These are phyloP conservation scores for Brachystomella parvula DNA, from an alignment of 1,140 invertebrate genomes.

Conservation along the genomic window DNA sequence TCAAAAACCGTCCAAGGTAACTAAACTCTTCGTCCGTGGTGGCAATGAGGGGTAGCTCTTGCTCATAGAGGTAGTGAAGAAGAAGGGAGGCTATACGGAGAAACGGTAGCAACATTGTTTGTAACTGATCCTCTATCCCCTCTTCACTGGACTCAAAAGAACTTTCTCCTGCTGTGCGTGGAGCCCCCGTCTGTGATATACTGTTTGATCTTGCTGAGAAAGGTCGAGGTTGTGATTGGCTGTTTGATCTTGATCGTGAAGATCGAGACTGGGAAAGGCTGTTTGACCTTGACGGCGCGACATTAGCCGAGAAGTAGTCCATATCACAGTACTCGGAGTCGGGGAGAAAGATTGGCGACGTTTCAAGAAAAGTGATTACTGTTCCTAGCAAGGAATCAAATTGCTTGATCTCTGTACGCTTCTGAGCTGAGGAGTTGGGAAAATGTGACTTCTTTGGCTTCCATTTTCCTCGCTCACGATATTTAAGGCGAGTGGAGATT, in stretches of 20 bases:
- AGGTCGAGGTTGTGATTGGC: no score
- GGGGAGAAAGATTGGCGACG: conserved; percentile 42
- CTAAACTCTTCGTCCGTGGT: conserved; percentile 27
- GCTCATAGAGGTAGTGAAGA: conserved; percentile 74
- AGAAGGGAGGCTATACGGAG: conserved; percentile 72
- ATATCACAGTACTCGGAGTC: conserved; percentile 32
- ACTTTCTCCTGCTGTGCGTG: no score
- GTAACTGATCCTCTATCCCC: conserved; percentile 53
- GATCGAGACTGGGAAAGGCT: no score
- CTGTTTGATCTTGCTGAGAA: conserved; percentile 6
- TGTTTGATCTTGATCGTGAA: no score
- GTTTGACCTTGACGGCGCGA: no score
- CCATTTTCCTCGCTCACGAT: conserved; percentile 47
- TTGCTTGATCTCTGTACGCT: conserved; percentile 21
- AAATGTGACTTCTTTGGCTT: conserved; percentile 21
- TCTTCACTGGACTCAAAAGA: conserved; percentile 27
- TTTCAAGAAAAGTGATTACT: conserved; percentile 44
- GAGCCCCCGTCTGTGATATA: background rate
- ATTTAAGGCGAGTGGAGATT: conserved; percentile 56
- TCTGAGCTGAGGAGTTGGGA: conserved; percentile 1
- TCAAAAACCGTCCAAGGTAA: conserved; percentile 23
- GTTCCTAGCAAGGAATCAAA: conserved; percentile 41
- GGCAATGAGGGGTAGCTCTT: conserved; percentile 53
- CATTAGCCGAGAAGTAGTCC: conserved; percentile 21
- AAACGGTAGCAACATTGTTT: conserved; percentile 72